Conservation (phyloP, 1,140 invertebrate species). For the Philaenus spumarius region DNA sequence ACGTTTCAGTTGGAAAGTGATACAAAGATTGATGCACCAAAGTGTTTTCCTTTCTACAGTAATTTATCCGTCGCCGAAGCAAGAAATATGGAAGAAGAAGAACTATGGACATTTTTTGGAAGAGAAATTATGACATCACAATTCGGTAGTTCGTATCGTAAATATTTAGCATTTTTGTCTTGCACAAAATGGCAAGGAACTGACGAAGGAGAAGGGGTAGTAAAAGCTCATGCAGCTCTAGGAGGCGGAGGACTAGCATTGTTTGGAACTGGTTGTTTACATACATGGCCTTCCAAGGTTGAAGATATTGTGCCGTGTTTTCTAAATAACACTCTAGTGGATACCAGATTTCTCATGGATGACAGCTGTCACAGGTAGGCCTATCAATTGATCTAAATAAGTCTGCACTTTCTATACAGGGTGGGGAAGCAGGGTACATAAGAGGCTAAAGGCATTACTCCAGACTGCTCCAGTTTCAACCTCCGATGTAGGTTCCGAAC, state of each 20-base stretch:
- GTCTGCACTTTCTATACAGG: too few species aligned
- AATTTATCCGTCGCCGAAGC: constrained; percentile 62
- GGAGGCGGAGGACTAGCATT: constrained; percentile 86
- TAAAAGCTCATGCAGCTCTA: constrained; percentile 73
- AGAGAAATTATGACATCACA: constrained; percentile 62
- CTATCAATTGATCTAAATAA: too few species aligned
- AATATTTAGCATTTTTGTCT: constrained; percentile 83
- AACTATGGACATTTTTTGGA: constrained; percentile 80
- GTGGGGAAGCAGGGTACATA: too few species aligned
- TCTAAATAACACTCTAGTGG: constrained; percentile 52
- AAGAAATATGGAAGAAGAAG: constrained; percentile 62
- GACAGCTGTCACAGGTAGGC: constrained; percentile 73
- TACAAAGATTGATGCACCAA: constrained; percentile 44
- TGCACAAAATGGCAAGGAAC: constrained; percentile 72
- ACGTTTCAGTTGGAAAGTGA: constrained; percentile 73
- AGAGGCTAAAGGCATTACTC: too few species aligned
- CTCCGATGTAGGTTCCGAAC: too few species aligned
- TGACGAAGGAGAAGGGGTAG: constrained; percentile 32
- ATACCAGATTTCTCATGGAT: constrained; percentile 68
- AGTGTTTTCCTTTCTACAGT: constrained; percentile 63
- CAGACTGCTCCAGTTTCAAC: too few species aligned
- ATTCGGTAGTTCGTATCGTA: constrained; percentile 58
- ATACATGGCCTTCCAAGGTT: constrained; percentile 77
- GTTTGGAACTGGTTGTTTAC: constrained; percentile 83
- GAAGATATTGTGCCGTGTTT: constrained; percentile 58